Base-by-base conservation (phyloP, 2,888 invertebrate species). In the Eueremaeus valkanovi region DNA sequence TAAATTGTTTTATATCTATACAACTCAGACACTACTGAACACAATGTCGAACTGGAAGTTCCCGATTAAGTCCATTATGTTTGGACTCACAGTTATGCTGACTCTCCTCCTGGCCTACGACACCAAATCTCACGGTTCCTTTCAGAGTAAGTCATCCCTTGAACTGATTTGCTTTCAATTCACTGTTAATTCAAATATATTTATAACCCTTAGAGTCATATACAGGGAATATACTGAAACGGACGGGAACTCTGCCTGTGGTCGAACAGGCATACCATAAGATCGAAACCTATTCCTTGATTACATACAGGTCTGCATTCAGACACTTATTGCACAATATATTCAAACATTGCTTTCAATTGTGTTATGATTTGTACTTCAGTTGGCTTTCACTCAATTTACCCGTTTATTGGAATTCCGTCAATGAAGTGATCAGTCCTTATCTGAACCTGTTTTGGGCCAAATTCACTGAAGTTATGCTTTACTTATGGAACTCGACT, bases 41-140 rank as follows among this genome's bases (percentile, higher is more conserved):
- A 82, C 82, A 77, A 78, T 83, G 79, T 80, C 78, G 61, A 77
- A 80, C 70, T 79, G 80, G 21, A 76, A 79, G 73, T 82, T 83
- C 76, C 83, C 83, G 18, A 82, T 83, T 82, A 78, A 79, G 66
- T 77, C 79, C 66, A 55, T 83, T 36, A 73, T 82, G 63, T 80
- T 83, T 29, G 74, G 81, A 33, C 73, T 82, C 42, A 75, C 82
- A 11, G 76, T 80, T n/a, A 78, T 81, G 13, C 55, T 81, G 9
- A 79, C 78, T 45, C 80, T 79, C 11, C 77, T 82, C 21, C 78
- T 83, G n/a, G 79, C 80, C 5, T 82, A 81, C 79, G 83, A 83
- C 78, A 78, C 82, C 58, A 79, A 80, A 75, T 79, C 80, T 21
- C 81, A 81, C 74, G 79, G 79, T 70, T 81, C 80, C 74, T 79